phyloP scores from a whole-genome alignment of 2,797 vertebrate species.

The Bradypus variegatus region DNA sequence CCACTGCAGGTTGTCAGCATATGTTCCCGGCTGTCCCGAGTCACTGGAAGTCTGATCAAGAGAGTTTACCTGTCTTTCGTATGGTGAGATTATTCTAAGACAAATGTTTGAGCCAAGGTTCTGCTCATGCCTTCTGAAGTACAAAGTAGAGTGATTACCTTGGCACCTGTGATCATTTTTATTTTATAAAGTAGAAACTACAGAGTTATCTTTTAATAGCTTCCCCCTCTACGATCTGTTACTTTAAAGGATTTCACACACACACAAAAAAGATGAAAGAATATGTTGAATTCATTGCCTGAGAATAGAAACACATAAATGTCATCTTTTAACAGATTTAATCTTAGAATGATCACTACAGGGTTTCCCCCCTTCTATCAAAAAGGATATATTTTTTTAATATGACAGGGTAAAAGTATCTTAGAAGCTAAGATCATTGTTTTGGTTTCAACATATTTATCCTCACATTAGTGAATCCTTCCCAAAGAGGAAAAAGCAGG shows the following conservation, averaged over 20 bases:
- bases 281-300: conserved; percentile 50
- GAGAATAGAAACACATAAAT: conserved; percentile 62
- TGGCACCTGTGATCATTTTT: conserved; percentile 45
- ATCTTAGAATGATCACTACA: conserved; percentile 30
- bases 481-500: neutral
- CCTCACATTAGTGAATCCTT: neutral
- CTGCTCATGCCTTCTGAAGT: conserved; percentile 38
- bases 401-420: neutral
- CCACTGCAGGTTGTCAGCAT: accelerated
- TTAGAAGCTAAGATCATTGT: neutral
- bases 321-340: conserved; percentile 62
- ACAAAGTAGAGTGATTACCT: conserved; percentile 44
- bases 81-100: conserved; percentile 37
- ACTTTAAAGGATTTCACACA: conserved; percentile 59
- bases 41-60: neutral
- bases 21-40: neutral
- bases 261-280: conserved; percentile 54
- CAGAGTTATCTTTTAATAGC: conserved; percentile 57
- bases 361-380: conserved; percentile 39
- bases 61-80: neutral
- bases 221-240: conserved; percentile 44
- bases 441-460: conserved; percentile 30
- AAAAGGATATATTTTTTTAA: neutral
- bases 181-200: conserved; percentile 49
- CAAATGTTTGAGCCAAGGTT: conserved; percentile 3